Conservation (phyloP, 2,888 invertebrate genomes). For the Drosophila sordidapex region DNA sequence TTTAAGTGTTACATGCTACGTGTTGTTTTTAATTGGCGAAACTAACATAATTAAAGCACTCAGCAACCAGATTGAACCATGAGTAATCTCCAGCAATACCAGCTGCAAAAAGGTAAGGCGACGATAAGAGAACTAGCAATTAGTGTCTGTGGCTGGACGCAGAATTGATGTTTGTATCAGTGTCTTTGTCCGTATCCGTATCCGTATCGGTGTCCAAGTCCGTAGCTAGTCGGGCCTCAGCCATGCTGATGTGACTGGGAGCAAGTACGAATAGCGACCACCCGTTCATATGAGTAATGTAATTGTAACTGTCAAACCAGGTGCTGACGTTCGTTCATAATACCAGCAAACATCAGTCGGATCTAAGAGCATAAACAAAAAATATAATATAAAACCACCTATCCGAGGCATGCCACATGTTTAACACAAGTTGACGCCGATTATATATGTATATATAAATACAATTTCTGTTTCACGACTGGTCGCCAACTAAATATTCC, state of each 20-base stretch:
- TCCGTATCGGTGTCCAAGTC: neutral
- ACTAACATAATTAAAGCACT: conserved; percentile 75
- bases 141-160: conserved; percentile 29
- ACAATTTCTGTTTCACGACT: neutral
- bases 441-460: neutral
- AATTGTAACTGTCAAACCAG: conserved; percentile 22
- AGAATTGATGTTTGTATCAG: neutral
- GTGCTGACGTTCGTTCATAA: neutral
- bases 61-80: conserved; percentile 70
- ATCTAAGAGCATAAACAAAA: neutral
- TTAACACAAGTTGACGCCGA: neutral
- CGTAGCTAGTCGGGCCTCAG: neutral
- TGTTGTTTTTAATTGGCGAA: conserved; percentile 72
- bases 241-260: neutral
- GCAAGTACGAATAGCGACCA: neutral
- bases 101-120: conserved; percentile 7
- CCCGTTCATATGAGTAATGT: conserved; percentile 46
- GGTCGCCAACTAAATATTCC: neutral
- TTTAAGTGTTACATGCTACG: conserved; percentile 37
- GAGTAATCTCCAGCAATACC: conserved; percentile 50
- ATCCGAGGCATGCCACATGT: too few species aligned
- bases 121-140: conserved; percentile 40
- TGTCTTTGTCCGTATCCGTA: neutral
- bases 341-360: neutral
- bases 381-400: neutral